Conservation (phyloP, 2,888 invertebrate species). For the Acanthosepion lycidas region DNA sequence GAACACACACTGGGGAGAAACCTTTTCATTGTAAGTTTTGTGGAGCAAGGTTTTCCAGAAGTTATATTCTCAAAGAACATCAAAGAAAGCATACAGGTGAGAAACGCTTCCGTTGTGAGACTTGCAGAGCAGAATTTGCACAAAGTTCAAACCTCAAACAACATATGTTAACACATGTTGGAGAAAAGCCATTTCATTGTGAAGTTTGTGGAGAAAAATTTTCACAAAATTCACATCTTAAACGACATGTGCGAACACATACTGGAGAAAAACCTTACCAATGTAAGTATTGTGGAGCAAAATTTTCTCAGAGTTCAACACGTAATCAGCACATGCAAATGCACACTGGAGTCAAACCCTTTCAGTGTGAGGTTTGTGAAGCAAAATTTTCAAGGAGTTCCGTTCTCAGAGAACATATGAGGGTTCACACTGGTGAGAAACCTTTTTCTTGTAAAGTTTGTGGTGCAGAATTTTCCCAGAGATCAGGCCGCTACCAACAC, state of each 20-base stretch:
- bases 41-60: not conserved
- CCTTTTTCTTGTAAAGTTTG: slow-evolving; percentile 24
- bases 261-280: slow-evolving; percentile 15
- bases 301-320: not conserved
- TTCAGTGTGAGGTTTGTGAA: not conserved
- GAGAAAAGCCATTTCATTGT: slow-evolving; percentile 25
- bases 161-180: not conserved
- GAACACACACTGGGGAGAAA: not conserved
- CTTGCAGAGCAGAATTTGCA: not conserved
- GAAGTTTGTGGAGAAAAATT: not conserved
- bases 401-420: not conserved
- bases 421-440: slow-evolving; percentile 15
- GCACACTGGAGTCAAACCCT: not conserved
- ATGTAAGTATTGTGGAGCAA: not conserved
- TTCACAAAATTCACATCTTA: not conserved
- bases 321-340: not conserved
- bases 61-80: not conserved
- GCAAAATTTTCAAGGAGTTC: not conserved
- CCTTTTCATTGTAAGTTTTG: not conserved
- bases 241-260: not conserved
- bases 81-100: not conserved
- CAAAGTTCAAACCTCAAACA: slow-evolving; percentile 6
- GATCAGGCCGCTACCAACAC: not conserved
- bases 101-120: not conserved
- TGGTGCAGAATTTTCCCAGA: not conserved